Evolutionary conservation across 2,888 invertebrate species (phyloP), one percentile per base, ranked within the genome.

Genomic region (Ectobius pallidus): DNA sequence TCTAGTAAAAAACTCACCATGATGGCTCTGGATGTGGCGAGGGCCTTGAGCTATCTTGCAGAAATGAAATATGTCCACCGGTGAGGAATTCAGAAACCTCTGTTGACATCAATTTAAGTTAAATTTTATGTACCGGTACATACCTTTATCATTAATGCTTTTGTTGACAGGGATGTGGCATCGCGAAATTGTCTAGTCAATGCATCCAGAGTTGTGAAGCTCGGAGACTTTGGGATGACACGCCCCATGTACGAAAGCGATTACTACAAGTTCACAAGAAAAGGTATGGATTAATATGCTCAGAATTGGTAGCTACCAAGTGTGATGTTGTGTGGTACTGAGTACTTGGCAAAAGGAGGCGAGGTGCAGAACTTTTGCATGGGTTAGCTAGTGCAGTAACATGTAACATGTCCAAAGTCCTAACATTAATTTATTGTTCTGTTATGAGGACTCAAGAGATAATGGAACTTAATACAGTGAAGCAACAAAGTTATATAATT

Each of bases 181-280:
- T 91, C 89, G 71, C 83, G 92, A 77, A 97, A 93, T 85, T 96
- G 91, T 80, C 84, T 94, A 42, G 90, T 94, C 11, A 91, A 91
- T 82, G 90, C 92, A 83, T 88, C 88, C 77, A 87, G 92, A 73
- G 87, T 89, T 0, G 81, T 94, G 81, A 87, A 92, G 86, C 86
- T 92, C 42, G 93, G 92, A 1, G 96, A 97, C 83, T 97, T 96
- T 83, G 96, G 96, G 52, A 95, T 96, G 96, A 92, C 96, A 1
- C 87, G 96, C 58, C 91, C 93, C 0, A 93, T 93, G 82, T 93
- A 90, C 81, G 95, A 95, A 79, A 92, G 91, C 76, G 95, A 95
- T 82, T 95, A 95, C 82, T 96, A 96, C 83, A 90, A 92, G 76
- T 95, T 96, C 81, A 93, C 91, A 80, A 89, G 95, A 75, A 93